Percentiles rank a stretch among this genome's conserved stretches.
phyloP scores from a whole-genome alignment of 2,888 invertebrate genomes.

The Teinopalpus imperialis region DNA sequence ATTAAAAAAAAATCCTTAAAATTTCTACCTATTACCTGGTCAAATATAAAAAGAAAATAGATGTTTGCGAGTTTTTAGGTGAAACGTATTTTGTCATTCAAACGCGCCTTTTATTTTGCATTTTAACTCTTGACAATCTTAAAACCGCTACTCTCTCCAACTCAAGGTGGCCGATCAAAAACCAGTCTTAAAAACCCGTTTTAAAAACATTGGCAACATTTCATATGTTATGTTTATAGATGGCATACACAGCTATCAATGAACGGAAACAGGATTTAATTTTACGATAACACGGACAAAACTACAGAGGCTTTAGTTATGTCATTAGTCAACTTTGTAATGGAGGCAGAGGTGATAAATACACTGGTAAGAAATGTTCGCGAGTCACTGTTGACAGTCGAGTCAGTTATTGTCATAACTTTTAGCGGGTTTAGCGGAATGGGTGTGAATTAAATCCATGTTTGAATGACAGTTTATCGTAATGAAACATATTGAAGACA shows the following conservation, averaged over 20 bases:
- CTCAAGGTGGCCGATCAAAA: constrained; percentile 2
- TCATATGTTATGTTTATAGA: constrained; percentile 5
- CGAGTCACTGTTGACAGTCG: constrained; percentile 15
- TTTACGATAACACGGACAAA: background rate
- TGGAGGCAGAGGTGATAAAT: constrained; percentile 26
- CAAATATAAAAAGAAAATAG: too few relatives aligned
- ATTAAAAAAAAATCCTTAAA: too few relatives aligned
- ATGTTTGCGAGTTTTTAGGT: too few relatives aligned
- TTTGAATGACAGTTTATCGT: constrained; percentile 12
- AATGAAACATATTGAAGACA: background rate
- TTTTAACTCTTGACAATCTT: background rate
- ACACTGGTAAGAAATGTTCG: constrained; percentile 21
- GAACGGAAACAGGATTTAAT: background rate
- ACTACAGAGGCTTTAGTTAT: constrained; percentile 11
- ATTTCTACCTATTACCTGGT: too few relatives aligned
- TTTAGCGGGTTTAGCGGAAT: constrained; percentile 31
- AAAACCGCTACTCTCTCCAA: constrained; percentile 20
- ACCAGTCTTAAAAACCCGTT: constrained; percentile 23
- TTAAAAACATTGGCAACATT: constrained; percentile 7
- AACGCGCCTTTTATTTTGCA: constrained; percentile 1
- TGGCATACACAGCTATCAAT: background rate
- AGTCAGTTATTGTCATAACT: constrained; percentile 33
- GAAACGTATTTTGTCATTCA: background rate
- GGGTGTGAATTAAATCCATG: constrained; percentile 22
- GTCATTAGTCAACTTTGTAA: constrained; percentile 19